phyloP scores from a whole-genome alignment of 2,888 invertebrate species.

The Tolmerus cingulatus region DNA sequence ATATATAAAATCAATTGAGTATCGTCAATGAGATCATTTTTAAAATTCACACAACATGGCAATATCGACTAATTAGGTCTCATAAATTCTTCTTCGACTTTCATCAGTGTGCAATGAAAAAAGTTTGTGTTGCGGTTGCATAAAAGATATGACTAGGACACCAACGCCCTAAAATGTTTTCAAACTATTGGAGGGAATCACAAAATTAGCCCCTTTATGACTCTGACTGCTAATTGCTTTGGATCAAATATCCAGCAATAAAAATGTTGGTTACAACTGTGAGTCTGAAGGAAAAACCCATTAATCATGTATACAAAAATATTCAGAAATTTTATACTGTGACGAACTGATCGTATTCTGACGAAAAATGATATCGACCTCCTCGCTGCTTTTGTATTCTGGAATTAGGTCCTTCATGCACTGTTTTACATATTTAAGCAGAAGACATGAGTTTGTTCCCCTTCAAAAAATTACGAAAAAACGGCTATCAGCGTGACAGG shows the following conservation, averaged over 20 bases:
- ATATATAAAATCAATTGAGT: too few relatives aligned
- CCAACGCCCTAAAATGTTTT: background rate
- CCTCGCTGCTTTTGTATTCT: background rate
- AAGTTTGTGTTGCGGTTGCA: too few relatives aligned
- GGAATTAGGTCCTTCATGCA: background rate
- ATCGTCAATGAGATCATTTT: too few relatives aligned
- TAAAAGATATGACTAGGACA: too few relatives aligned
- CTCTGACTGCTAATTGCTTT: background rate
- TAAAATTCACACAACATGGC: too few relatives aligned
- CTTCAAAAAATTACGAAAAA: background rate
- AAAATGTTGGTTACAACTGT: background rate
- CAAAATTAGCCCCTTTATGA: background rate
- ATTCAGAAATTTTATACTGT: background rate
- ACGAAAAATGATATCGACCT: background rate
- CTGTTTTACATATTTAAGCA: background rate
- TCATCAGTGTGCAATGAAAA: too few relatives aligned
- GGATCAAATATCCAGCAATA: background rate
- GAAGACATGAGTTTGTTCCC: background rate
- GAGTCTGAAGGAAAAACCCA: background rate
- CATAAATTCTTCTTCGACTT: too few relatives aligned
- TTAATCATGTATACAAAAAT: background rate
- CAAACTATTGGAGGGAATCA: background rate
- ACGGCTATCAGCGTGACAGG: background rate
- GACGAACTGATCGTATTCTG: background rate
- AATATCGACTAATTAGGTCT: too few relatives aligned